A percentile compares a stretch with the other conserved stretches of the same genome.
Evolutionary conservation across 2,888 invertebrate species (phyloP).

Genomic region (Epinotia bilunana): DNA sequence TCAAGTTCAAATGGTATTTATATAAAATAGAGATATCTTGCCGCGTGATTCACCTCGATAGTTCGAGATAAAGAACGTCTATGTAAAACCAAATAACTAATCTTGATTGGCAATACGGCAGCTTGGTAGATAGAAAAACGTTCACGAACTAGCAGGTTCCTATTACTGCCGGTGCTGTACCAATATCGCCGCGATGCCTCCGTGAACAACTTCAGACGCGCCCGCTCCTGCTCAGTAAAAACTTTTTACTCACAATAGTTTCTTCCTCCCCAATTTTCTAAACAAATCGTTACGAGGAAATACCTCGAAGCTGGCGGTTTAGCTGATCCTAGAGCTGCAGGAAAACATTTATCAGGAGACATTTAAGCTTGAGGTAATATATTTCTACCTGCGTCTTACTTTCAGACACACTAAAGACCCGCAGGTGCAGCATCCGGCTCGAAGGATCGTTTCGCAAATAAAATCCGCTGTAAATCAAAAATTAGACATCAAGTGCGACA

Average conservation of each 20-base stretch:
- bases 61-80: background rate
- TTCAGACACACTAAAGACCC: background rate
- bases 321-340: background rate
- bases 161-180: background rate
- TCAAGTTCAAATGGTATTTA: background rate
- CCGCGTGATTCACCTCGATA: too few species aligned
- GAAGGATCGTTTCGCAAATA: constrained; percentile 14
- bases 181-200: background rate
- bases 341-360: background rate
- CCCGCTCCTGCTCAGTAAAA: background rate
- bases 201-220: background rate
- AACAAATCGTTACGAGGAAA: background rate
- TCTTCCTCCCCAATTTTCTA: background rate
- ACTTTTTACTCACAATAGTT: background rate
- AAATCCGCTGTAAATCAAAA: constrained; percentile 27
- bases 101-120: background rate
- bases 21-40: too few species aligned
- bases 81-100: background rate
- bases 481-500: constrained; percentile 19
- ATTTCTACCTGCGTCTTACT: background rate
- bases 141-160: background rate
- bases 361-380: background rate
- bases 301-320: background rate
- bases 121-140: background rate
- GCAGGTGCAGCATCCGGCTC: constrained; percentile 10